These are phyloP conservation scores for Odocoileus virginianus DNA, from an alignment of 2,113 vertebrate species.

Conservation along the genomic window DNA sequence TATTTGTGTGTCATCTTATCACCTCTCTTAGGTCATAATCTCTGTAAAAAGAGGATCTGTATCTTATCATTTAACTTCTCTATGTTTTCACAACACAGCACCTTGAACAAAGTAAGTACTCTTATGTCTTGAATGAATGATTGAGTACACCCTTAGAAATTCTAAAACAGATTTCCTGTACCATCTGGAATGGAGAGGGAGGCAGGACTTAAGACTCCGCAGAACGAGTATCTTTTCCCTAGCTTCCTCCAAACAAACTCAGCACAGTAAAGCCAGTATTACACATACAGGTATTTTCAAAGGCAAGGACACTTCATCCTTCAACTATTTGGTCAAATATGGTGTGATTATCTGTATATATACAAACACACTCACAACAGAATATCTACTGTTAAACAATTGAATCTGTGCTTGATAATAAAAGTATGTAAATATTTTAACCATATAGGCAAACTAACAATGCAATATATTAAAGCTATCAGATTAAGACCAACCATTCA, in stretches of 20 bases:
- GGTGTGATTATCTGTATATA: neutral
- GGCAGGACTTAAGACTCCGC: neutral
- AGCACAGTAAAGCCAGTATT: conserved; percentile 15
- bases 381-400: conserved; percentile 19
- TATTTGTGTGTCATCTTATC: conserved; percentile 43
- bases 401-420: conserved; percentile 35
- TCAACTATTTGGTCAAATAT: neutral
- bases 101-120: conserved; percentile 53
- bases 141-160: conserved; percentile 55
- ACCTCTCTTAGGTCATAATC: conserved; percentile 48
- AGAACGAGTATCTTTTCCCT: conserved; percentile 45
- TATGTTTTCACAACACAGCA: conserved; percentile 57
- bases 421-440: conserved; percentile 43
- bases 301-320: conserved; percentile 48
- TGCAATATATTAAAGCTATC: conserved; percentile 6
- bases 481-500: conserved; percentile 34
- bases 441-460: conserved; percentile 36
- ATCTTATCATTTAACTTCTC: conserved; percentile 48
- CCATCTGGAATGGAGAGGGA: conserved; percentile 10
- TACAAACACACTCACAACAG: neutral
- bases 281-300: conserved; percentile 30
- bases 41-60: conserved; percentile 40
- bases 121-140: conserved; percentile 37
- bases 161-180: conserved; percentile 48
- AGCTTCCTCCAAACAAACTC: conserved; percentile 23